phyloP scores from a whole-genome alignment of 2,888 invertebrate species.

The Dynastes maya region DNA sequence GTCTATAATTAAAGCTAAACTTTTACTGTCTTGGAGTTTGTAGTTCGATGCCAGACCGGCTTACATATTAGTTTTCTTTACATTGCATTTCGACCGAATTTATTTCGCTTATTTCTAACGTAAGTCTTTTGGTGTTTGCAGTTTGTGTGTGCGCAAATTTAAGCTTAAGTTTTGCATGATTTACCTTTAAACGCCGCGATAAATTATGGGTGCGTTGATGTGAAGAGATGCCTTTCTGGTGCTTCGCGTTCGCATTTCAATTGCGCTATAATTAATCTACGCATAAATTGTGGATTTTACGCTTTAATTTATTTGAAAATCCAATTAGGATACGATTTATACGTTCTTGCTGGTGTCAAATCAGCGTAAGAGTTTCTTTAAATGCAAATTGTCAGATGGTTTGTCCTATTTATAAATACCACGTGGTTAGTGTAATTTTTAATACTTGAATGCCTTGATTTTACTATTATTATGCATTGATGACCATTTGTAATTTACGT shows the following conservation, averaged over 20 bases:
- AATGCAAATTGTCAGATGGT: no score
- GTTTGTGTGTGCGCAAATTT: slow-evolving; percentile 31
- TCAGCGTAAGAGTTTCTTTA: no score
- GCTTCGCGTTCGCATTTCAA: slow-evolving; percentile 9
- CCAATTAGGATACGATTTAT: not conserved
- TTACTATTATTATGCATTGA: not conserved
- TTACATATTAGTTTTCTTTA: slow-evolving; percentile 55
- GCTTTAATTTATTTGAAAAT: not conserved
- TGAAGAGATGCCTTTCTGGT: not conserved
- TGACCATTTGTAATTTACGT: not conserved
- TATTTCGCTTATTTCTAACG: slow-evolving; percentile 46
- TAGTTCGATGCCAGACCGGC: slow-evolving; percentile 55
- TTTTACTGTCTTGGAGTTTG: slow-evolving; percentile 54
- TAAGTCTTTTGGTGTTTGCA: slow-evolving; percentile 36
- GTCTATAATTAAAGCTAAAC: slow-evolving; percentile 62
- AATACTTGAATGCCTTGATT: not conserved
- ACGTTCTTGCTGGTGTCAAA: not conserved
- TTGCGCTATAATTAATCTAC: slow-evolving; percentile 2
- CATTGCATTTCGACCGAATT: slow-evolving; percentile 49
- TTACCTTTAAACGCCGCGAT: slow-evolving; percentile 21
- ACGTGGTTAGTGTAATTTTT: not conserved
- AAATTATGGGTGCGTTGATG: slow-evolving; percentile 30
- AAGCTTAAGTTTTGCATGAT: slow-evolving; percentile 33
- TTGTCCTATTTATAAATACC: not conserved
- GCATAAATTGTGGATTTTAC: slow-evolving; percentile 16